Conservation (phyloP, 2,797 vertebrate genomes). For the Lutjanus campechanus region DNA sequence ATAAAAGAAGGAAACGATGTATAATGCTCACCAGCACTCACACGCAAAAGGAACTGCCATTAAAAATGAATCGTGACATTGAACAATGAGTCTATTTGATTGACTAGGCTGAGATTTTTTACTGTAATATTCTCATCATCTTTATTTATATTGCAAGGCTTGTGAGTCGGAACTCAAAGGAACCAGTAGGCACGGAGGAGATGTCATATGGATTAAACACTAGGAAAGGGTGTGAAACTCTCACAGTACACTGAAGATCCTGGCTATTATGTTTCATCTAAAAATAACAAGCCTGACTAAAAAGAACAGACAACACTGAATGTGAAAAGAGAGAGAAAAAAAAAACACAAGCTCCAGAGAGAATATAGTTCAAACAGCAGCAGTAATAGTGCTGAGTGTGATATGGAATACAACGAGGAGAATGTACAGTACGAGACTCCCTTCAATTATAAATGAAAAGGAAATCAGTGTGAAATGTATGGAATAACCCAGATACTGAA, state of each 20-base stretch:
- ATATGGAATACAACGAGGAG: constrained; percentile 64
- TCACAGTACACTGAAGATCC: constrained; percentile 79
- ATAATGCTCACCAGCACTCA: constrained; percentile 77
- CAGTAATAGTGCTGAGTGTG: constrained; percentile 76
- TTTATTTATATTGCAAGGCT: constrained; percentile 82
- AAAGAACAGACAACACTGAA: constrained; percentile 76
- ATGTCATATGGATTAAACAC: constrained; percentile 85
- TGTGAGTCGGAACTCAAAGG: constrained; percentile 78
- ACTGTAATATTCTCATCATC: constrained; percentile 83
- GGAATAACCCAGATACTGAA: constrained; percentile 68
- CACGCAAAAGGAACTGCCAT: constrained; percentile 79
- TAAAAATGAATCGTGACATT: constrained; percentile 85
- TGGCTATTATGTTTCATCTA: constrained; percentile 85
- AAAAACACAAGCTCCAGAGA: constrained; percentile 68
- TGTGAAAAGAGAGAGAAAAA: constrained; percentile 58
- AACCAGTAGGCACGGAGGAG: constrained; percentile 74
- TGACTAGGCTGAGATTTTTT: constrained; percentile 80
- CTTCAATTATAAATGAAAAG: constrained; percentile 80
- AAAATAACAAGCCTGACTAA: constrained; percentile 86
- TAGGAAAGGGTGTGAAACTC: constrained; percentile 78
- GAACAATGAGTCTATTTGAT: constrained; percentile 82
- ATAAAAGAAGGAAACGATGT: constrained; percentile 85
- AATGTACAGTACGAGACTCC: constrained; percentile 74
- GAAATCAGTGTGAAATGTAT: constrained; percentile 69
- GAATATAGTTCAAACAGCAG: constrained; percentile 76